phyloP scores from a whole-genome alignment of 2,797 vertebrate genomes.

The Eutrigla gurnardus region DNA sequence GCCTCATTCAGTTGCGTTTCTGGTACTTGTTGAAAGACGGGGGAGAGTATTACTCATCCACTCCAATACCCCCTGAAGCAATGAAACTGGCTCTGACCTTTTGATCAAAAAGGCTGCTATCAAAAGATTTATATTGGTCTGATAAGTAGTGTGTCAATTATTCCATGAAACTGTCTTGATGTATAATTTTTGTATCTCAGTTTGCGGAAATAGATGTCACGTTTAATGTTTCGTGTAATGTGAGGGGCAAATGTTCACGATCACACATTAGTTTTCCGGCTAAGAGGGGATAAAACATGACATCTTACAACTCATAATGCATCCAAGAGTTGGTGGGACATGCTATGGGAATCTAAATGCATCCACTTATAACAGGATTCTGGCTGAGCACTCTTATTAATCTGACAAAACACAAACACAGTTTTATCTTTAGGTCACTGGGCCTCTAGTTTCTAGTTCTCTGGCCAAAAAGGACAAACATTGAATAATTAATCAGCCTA shows the following conservation, averaged over 20 bases:
- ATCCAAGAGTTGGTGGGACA: slow-evolving; percentile 8
- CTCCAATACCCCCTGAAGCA: not conserved
- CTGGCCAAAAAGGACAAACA: slow-evolving; percentile 12
- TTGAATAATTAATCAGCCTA: slow-evolving; percentile 1
- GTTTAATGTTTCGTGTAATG: slow-evolving; percentile 12
- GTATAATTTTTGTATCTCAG: not conserved
- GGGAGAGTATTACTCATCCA: slow-evolving; percentile 10
- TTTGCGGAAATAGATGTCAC: slow-evolving; percentile 28
- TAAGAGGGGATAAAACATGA: slow-evolving; percentile 10
- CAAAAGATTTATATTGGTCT: slow-evolving; percentile 21
- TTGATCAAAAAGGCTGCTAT: slow-evolving; percentile 33
- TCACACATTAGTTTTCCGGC: slow-evolving; percentile 14
- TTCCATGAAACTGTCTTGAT: slow-evolving; percentile 12
- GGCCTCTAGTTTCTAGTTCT: slow-evolving; percentile 14
- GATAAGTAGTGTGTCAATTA: slow-evolving; percentile 15
- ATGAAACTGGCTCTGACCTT: slow-evolving; percentile 36
- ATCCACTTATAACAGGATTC: slow-evolving; percentile 22
- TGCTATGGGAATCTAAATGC: slow-evolving; percentile 13
- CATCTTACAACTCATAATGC: slow-evolving; percentile 9
- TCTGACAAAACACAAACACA: slow-evolving; percentile 22
- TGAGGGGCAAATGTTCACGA: slow-evolving; percentile 16
- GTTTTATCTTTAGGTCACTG: slow-evolving; percentile 12
- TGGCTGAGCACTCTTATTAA: slow-evolving; percentile 7
- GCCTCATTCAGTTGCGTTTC: slow-evolving; percentile 26
- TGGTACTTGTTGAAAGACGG: slow-evolving; percentile 21